Base-by-base conservation (phyloP, 2,888 invertebrate genomes). In the Chromoteleia sp. region DNA sequence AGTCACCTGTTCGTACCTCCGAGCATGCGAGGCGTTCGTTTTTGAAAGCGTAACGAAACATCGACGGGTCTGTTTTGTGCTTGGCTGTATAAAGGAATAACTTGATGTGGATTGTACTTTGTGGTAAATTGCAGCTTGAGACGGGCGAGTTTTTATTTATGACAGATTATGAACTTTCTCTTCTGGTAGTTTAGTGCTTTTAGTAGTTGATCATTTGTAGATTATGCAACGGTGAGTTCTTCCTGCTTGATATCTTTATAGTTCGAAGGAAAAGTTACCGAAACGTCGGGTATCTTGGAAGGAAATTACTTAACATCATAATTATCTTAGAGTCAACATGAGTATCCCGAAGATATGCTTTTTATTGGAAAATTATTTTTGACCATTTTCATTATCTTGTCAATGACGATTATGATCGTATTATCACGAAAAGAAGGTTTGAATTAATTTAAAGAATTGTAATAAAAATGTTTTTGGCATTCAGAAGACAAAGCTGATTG, bases 11-110 rank as follows among this genome's bases (percentile, higher is more conserved):
- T 68, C 10, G 25, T 43, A 43, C 29, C 15, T 25, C 45, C 39
- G 50, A 58, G 7, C 48, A 58, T 48, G n/a, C 41, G 43, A 21
- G 6, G 50, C 14, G 21, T 36, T 52, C 17, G n/a, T 43, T 58
- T 77, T 78, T 65, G 78, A 78, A 78, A 78, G 78, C 78, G 78
- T 78, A 63, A 43, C 78, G 50, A 78, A 78, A 67, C 10, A 50
- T 8, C 21, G 25, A 19, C 58, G 8, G 19, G 41, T 10, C 33
- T 10, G 19, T 12, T 50, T 12, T 15, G 1, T 10, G 12, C 12
- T 36, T 12, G 0, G 19, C 5, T 10, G 21, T 21, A 43, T 43
- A 63, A 61, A 39, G 63, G 15, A 56, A 63, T 41, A 45, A 56
- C 25, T 71, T 59, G 54, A 48, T 70, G 50, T 59, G 12, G 29